Percentiles rank a stretch among this genome's conserved stretches.
Evolutionary conservation across 2,888 invertebrate species (phyloP).

Genomic region (Ormia ochracea): DNA sequence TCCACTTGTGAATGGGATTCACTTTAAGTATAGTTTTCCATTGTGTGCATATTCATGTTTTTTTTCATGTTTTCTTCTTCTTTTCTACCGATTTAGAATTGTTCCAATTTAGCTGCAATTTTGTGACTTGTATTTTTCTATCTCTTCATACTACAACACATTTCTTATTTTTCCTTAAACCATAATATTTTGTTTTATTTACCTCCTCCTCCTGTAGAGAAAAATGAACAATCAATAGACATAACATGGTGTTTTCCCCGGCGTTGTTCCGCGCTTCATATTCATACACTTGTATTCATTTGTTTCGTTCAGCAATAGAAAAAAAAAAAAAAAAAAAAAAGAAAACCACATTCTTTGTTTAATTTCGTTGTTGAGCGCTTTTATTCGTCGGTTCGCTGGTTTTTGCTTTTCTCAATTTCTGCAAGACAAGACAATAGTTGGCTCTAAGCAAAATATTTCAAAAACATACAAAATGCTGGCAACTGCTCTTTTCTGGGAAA

Average conservation of each 20-base stretch:
- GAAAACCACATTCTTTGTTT: constrained; percentile 21
- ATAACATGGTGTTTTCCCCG: constrained; percentile 6
- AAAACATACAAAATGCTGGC: constrained; percentile 20
- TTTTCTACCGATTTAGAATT: background rate
- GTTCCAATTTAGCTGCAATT: background rate
- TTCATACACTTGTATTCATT: background rate
- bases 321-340: background rate
- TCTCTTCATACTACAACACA: background rate
- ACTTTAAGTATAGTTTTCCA: background rate
- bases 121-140: background rate
- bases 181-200: constrained; percentile 17
- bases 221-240: constrained; percentile 45
- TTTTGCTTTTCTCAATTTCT: background rate
- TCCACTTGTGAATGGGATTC: background rate
- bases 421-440: constrained; percentile 43
- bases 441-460: constrained; percentile 45
- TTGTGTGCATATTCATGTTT: background rate
- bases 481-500: constrained; percentile 29
- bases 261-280: background rate
- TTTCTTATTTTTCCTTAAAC: background rate
- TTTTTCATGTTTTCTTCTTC: background rate
- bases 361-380: constrained; percentile 23
- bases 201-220: background rate
- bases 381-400: background rate
- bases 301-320: constrained; percentile 9